Base-by-base conservation (phyloP, 2,797 vertebrate species). In the Tolypeutes matacus region DNA sequence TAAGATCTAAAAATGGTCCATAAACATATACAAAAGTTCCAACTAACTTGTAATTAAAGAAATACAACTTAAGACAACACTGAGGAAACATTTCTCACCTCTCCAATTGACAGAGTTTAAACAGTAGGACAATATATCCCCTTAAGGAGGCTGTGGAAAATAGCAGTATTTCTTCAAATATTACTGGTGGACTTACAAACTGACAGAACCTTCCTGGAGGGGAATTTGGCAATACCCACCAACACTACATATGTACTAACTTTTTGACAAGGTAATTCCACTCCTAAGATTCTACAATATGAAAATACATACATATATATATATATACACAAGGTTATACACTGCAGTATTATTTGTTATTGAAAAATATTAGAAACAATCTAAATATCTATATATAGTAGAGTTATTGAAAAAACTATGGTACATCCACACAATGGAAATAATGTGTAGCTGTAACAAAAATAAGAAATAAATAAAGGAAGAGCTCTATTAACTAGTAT, bases 171-270 rank as follows among this genome's bases (percentile, higher is more conserved):
- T 39, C 25, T 81, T 39, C 42, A 76, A 86, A 81, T 10, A n/a
- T 81, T 60, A 5, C 2, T 72, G 56, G 34, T 75, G 23, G 21
- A 46, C 56, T 75, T 51, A 9, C 11, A 73, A 93, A 80, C 5
- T 4, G 9, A 39, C 27, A 51, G 4, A 65, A 17, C 5, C 5
- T 4, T 85, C 78, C 73, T 49, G 29, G 18, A 42, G 17, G 58
- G 58, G 34, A 42, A n/a, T 27, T 67, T 91, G 29, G 18, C 3
- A n/a, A 20, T 7, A 27, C 4, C 25, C 49, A 62, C 10, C 20
- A 92, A 36, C 81, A 29, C 25, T 73, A 21, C 5, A 4, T 21
- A n/a, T 0, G 0, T 14, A 7, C n/a, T n/a, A 58, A 34, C 1
- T 12, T 49, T 60, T 67, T 49, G 31, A 75, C 8, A 1, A 8